A percentile compares a stretch with the other conserved stretches of the same genome.
phyloP scores from a whole-genome alignment of 2,888 invertebrate genomes.

The Himalopsyche tibetana region DNA sequence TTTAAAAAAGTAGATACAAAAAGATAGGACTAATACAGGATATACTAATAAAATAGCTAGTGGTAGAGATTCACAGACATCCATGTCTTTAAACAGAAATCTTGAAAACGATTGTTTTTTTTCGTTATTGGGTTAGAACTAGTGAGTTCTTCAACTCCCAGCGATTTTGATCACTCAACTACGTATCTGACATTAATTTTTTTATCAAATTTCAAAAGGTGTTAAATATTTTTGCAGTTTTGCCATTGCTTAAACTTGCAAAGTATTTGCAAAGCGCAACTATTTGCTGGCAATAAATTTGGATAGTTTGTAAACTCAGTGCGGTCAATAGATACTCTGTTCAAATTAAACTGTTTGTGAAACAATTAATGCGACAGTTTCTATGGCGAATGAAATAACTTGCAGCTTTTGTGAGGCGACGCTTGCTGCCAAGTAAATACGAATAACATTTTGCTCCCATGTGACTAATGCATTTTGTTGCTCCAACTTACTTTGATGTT shows the following conservation, averaged over 20 bases:
- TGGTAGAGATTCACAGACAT: too few relatives aligned
- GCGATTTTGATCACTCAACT: too few relatives aligned
- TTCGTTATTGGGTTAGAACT: too few relatives aligned
- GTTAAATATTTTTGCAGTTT: not conserved
- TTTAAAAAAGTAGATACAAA: too few relatives aligned
- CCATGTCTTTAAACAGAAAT: too few relatives aligned
- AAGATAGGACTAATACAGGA: too few relatives aligned
- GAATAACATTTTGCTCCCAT: slow-evolving; percentile 5
- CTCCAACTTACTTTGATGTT: slow-evolving; percentile 3
- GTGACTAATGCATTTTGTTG: slow-evolving; percentile 20
- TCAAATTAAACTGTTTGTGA: slow-evolving; percentile 49
- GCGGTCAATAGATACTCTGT: slow-evolving; percentile 53
- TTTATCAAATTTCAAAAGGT: too few relatives aligned
- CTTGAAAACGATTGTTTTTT: too few relatives aligned
- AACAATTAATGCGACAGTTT: slow-evolving; percentile 42
- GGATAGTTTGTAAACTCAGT: slow-evolving; percentile 54
- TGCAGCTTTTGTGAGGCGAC: slow-evolving; percentile 13
- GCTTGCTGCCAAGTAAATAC: slow-evolving; percentile 30
- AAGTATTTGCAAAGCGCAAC: slow-evolving; percentile 6
- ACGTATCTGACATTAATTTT: too few relatives aligned
- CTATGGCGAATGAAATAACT: not conserved
- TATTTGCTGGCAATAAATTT: slow-evolving; percentile 45
- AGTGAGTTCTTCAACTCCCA: too few relatives aligned
- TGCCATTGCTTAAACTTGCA: not conserved
- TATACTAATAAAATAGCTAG: too few relatives aligned